Evolutionary conservation across 2,888 invertebrate species (phyloP), one percentile per base, ranked within the genome.

Genomic region (Scotopteryx bipunctaria): DNA sequence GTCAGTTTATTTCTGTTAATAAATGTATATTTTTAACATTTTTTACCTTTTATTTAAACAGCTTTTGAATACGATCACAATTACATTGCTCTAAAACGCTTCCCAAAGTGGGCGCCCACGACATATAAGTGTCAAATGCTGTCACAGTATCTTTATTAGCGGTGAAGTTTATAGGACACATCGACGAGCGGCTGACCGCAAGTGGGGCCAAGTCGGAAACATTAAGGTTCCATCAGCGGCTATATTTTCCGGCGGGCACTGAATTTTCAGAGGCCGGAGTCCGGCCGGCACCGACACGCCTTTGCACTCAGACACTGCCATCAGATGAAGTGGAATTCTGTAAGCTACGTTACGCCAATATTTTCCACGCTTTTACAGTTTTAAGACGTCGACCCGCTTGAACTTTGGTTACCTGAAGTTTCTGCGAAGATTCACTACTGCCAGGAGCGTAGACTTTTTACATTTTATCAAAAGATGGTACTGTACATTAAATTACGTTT

Each of bases 171-270:
- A 77, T 75, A 76, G 76, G 73, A 47, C 52, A 69, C 71, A 71
- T 78, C 72, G 78, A 80, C 78, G 76, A 72, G 73, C 59, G 57
- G 76, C 73, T 85, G 85, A 83, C 86, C 87, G 84, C 85, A 74
- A 81, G 81, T 74, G 72, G 78, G 73, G 76, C 75, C 79, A 81
- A 86, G 82, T 81, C 86, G 86, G 87, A 87, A 86, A 85, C 88
- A 88, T 88, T 88, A 87, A 79, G 86, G 86, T 81, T 82, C 86
- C 86, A 86, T 86, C 84, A 83, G 83, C 73, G 80, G 81, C 84
- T 81, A 86, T 86, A 87, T 85, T 87, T 86, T 83, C 85, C 83
- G 85, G 82, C 73, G 74, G 32, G 37, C 48, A 37, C 72, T 73
- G 80, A 83, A 83, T 84, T 86, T 86, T 82, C 84, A 74, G 42